Base-by-base conservation (phyloP, 2,888 invertebrate genomes). In the Dastarcus helophoroides region DNA sequence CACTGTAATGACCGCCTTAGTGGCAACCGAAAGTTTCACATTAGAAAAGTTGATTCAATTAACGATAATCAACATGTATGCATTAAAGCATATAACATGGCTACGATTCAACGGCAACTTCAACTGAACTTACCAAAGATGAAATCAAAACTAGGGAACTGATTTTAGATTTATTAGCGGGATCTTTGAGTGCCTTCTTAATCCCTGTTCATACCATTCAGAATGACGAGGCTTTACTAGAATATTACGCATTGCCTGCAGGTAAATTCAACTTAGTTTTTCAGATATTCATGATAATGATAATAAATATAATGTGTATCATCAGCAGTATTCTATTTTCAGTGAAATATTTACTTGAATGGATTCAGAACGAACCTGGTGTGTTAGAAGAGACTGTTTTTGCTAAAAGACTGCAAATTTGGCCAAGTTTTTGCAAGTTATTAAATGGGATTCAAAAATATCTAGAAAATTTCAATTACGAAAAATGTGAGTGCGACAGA, bases 351-450 rank as follows among this genome's bases (percentile, higher is more conserved):
- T 70, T 80, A 55, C 63, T 83, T 51, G 76, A 79, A 50, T 86
- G 84, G 81, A 64, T 79, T 42, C 59, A 60, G 44, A 61, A 67
- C 39, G 68, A 72, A 39, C 68, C 73, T 8, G 56, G 59, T 22
- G 62, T 68, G 37, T 54, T 75, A 37, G 58, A 62, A 33, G 64
- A 68, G 39, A 51, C 59, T 22, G 69, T 72, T 40, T 74, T 73
- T 51, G 63, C 63, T 26, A 65, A 67, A 35, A 64, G 71, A 28
- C 66, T 75, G 24, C 79, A 79, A 57, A 74, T 86, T 50, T 85
- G 85, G 85, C 77, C 78, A 5, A 79, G 82, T 51, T 63, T 84
- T 29, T 80, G 81, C 46, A 76, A 79, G 54, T 59, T 80, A n/a
- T 63, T 84, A 42, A 82, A 79, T 58, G 68, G 67, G 38, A 63